Base-by-base conservation (phyloP, 2,888 invertebrate species). In the Parnassius apollo region DNA sequence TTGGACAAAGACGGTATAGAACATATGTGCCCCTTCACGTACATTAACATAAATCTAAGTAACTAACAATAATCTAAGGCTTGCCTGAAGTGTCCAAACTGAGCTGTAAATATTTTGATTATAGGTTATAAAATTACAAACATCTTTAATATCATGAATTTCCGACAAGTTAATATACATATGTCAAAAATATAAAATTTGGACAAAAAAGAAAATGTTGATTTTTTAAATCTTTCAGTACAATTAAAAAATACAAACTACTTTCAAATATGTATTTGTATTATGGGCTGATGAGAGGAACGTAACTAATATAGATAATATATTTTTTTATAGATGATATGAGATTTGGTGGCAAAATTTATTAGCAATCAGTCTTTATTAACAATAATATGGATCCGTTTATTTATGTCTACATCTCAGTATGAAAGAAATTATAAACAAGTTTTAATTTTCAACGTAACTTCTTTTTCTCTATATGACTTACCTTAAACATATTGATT, bases 1-100 rank as follows among this genome's bases (percentile, higher is more conserved):
- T 4, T 75, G 69, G 0, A 94, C 94, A 57, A 93, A 85, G 1
- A 94, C 94, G 0, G 94, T 94, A 12, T 96, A 97, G 82, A 97
- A 97, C 95, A 96, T 96, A 71, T 96, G 94, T 0, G 96, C 96
- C 0, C 94, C 93, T 2, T 93, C 92, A 0, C 96, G 93, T 0
- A 97, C 95, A 63, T 93, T 93, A 3, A 95, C 94, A 82, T 95
- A 95, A 9, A n/a, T n/a, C n/a, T n/a, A n/a, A n/a, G n/a, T n/a
- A n/a, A n/a, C n/a, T n/a, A n/a, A n/a, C n/a, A n/a, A n/a, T n/a
- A n/a, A n/a, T 94, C 95, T 94, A 94, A 96, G 75, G 95, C 94
- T 85, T 96, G 95, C 59, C 93, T 91, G 12, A 93, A 94, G 0
- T 92, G 82, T 2, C 94, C 95, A 69, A 94, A 94, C 66, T 76